phyloP scores from a whole-genome alignment of 1,140 invertebrate genomes.

The Hesperophylax magnus region DNA sequence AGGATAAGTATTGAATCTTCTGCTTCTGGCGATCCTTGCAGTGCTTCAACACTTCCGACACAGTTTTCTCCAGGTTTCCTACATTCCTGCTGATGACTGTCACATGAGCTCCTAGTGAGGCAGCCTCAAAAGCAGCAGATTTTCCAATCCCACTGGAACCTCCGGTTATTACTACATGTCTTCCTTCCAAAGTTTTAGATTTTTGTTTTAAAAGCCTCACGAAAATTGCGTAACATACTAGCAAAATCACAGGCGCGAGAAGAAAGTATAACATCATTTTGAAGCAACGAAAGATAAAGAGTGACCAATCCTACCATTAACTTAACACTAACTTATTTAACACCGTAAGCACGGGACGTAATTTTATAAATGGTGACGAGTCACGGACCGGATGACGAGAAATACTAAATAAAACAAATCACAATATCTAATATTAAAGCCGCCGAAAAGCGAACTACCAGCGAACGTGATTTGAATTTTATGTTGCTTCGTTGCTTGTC shows the following conservation, averaged over 20 bases:
- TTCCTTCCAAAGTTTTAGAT: constrained; percentile 59
- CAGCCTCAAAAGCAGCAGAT: constrained; percentile 83
- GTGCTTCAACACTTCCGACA: constrained; percentile 71
- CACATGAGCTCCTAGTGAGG: constrained; percentile 86
- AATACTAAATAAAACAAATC: no score
- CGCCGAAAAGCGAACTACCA: no score
- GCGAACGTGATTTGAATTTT: no score
- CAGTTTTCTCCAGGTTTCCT: constrained; percentile 75
- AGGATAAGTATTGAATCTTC: constrained; percentile 76
- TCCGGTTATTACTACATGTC: constrained; percentile 86
- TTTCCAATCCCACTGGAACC: constrained; percentile 97
- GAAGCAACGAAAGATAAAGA: no score
- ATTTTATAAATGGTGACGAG: no score
- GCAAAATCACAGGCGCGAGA: background rate
- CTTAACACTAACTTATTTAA: no score
- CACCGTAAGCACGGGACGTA: no score
- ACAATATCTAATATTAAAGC: no score
- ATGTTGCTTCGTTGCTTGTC: no score
- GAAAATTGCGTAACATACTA: background rate
- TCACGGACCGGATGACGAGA: no score
- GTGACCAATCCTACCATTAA: no score
- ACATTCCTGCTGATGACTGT: constrained; percentile 90
- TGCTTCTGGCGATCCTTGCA: constrained; percentile 57
- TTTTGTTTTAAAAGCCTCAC: background rate
- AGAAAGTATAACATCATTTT: constrained; percentile 5